Evolutionary conservation across 2,797 vertebrate genomes (phyloP), one percentile per base, ranked within the genome.

Genomic region (Myripristis jacobus): DNA sequence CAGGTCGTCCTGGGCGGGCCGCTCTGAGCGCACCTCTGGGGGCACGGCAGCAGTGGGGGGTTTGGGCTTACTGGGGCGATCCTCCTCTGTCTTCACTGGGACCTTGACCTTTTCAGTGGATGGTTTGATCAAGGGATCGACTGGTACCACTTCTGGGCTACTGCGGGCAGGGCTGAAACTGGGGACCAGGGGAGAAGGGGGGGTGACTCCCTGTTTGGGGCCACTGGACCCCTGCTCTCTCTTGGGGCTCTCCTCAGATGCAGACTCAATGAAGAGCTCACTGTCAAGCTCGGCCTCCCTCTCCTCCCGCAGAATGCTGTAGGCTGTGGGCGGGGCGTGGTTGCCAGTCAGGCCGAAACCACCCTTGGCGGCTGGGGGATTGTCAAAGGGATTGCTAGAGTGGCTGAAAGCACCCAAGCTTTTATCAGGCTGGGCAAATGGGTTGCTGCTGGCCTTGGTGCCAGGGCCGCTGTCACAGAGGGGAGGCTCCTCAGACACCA

Each of bases 231-330:
- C 96, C 90, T 98, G 96, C 90, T 97, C 97, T 80, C 96, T 94
- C 88, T 98, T 99, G 0, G 97, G 96, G 87, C 97, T 99, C 91
- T 98, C 98, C 83, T 99, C 98, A 0, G 97, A 99, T 21, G 97
- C 97, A 0, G 97, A 98, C 91, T 99, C 97, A 0, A 99, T 97
- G 91, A 99, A 95, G 82, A 99, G 97, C 88, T 99, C 98, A 1
- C 96, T 99, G 93, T 99, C 98, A 0, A 99, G 96, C 93, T 99
- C 97, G 0, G 97, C 97, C 91, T 99, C 98, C 11, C 98, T 94
- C 87, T 99, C 98, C 87, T 98, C 97, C 53, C 97, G 91, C 87
- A 99, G 93, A 85, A 99, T 96, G 92, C 97, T 99, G 92, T 99
- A 99, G 80, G 96, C 94, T 0, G 95, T 95, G 10, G 95, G 96